Conservation (phyloP, 2,888 invertebrate genomes). For the Cinara cedri region DNA sequence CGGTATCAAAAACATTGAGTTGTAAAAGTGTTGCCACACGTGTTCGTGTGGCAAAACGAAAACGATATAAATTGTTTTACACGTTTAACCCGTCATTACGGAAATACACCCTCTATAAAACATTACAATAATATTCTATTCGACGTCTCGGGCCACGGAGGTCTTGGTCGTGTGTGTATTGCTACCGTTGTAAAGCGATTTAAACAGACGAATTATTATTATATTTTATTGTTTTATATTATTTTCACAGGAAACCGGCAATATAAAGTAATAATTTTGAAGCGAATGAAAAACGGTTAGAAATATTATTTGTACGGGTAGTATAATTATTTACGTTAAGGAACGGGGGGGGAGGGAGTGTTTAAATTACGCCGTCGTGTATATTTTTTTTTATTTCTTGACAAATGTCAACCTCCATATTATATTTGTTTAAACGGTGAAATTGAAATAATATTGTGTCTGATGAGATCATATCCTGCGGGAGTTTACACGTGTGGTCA, state of each 20-base stretch:
- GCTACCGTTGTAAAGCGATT: background rate
- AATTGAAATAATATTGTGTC: background rate
- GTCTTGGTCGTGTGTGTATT: too few relatives aligned
- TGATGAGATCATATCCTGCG: conserved; percentile 47
- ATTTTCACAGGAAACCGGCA: conserved; percentile 20
- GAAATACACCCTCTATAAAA: too few relatives aligned
- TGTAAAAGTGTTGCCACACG: too few relatives aligned
- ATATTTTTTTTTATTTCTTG: background rate
- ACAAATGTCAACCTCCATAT: conserved; percentile 24
- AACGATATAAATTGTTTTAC: too few relatives aligned
- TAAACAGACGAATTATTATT: background rate
- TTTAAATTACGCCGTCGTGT: background rate
- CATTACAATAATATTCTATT: background rate
- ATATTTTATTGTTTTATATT: conserved; percentile 16
- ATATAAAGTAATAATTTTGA: background rate
- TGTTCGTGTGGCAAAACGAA: too few relatives aligned
- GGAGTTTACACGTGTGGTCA: conserved; percentile 30
- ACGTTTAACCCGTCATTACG: too few relatives aligned
- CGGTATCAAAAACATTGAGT: too few relatives aligned
- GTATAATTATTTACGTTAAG: background rate
- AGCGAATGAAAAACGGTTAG: conserved; percentile 1
- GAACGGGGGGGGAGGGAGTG: background rate
- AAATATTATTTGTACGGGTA: background rate
- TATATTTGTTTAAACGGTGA: conserved; percentile 30
- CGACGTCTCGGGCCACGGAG: background rate